Percentiles rank a stretch among this genome's conserved stretches.
These are phyloP conservation scores for Sceloporus tristichus DNA, from an alignment of 2,113 vertebrate species.

Conservation along the genomic window DNA sequence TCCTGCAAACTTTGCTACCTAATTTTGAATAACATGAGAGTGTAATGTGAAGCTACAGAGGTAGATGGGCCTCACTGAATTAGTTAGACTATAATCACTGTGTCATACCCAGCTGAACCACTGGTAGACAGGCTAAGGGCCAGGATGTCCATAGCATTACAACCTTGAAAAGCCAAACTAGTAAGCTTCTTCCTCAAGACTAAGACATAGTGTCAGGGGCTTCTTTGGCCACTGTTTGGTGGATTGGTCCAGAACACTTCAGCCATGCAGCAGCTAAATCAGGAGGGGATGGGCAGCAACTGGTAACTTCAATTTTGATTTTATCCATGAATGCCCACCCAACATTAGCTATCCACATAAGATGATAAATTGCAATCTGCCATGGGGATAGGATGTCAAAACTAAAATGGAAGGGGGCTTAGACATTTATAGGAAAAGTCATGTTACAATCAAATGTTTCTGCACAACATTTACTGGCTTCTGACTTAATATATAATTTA, in stretches of 20 bases:
- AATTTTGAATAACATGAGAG: not conserved
- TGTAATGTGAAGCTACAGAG: not conserved
- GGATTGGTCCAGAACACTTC: not conserved
- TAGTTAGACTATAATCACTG: not conserved
- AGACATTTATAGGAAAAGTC: slow-evolving; percentile 15
- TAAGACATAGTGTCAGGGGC: not conserved
- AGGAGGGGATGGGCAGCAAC: not conserved
- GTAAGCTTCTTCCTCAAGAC: not conserved
- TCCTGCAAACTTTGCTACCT: not conserved
- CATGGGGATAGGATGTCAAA: rapidly evolving
- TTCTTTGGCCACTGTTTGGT: not conserved
- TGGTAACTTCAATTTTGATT: not conserved
- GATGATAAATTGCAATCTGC: not conserved
- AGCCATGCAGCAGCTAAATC: not conserved
- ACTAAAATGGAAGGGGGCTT: slow-evolving; percentile 1
- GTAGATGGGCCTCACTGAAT: not conserved
- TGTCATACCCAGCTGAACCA: not conserved
- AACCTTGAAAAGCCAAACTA: not conserved
- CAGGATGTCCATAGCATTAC: not conserved
- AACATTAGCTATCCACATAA: not conserved
- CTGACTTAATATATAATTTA: not conserved
- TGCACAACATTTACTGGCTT: not conserved
- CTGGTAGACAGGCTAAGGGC: not conserved
- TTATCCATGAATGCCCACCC: not conserved
- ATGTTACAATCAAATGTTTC: slow-evolving; percentile 15